Evolutionary conservation across 2,888 invertebrate species (phyloP), one percentile per base, ranked within the genome.

Genomic region (Heliconius sara): DNA sequence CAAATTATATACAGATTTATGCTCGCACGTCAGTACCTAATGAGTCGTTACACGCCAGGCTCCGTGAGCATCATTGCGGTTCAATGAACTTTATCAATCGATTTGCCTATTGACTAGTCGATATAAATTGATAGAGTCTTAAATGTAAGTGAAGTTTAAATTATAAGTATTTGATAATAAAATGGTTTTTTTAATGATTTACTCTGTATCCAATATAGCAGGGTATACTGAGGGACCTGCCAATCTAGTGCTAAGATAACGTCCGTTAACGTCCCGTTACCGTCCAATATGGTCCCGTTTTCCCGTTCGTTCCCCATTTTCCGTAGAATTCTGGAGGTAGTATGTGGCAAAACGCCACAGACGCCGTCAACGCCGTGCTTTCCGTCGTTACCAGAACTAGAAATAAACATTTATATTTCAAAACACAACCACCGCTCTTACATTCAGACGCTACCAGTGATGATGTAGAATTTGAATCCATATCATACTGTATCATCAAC

Each of bases 11-110:
- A 75, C 43, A 65, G 34, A 43, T 67, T 57, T 67, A 67, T 72
- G 66, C 57, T 19, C 22, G 10, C 72, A 57, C 78, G 66, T 78
- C 73, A 73, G n/a, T 63, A 52, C 52, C 73, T 52, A 72, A 73
- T 71, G 71, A 65, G 65, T 66, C 78, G 78, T 67, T 78, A 43
- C 65, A 13, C 34, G 72, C 52, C 73, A 52, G 67, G 43, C 43
- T 63, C 52, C 52, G 63, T 60, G 52, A 79, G 66, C 76, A 79
- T 60, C 60, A 57, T 52, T 57, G 52, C 39, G 60, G 76, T 79
- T 57, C 76, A 73, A 73, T 77, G 79, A 79, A 79, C 73, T 67
- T 63, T 52, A 63, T 77, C 60, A 79, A 79, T 77, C 77, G 66
- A 73, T 79, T 79, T 76, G 79, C 67, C 67, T 60, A 79, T 77